Evolutionary conservation across 2,797 vertebrate species (phyloP), one percentile per base, ranked within the genome.

Genomic region (Tadarida brasiliensis): DNA sequence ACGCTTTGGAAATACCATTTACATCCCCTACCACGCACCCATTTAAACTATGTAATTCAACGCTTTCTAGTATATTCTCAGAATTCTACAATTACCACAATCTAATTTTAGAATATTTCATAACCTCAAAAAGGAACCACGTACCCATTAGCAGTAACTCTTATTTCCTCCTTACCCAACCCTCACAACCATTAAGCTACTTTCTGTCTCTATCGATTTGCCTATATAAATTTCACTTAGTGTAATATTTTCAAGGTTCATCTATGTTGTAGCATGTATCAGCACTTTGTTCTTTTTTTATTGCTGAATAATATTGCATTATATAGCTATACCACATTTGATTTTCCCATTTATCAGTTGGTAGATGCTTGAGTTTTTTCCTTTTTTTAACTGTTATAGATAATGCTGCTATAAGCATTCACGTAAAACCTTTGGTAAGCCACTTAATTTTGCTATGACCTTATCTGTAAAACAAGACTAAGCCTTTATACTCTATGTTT

Each of bases 21-120:
- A 67, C 7, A 56, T 11, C 11, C 11, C 17, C 39, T 85, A 35
- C 39, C 1, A 33, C 63, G 68, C 30, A 87, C 33, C 16, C 15
- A 71, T 51, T 94, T 74, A 51, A 89, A 70, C 49, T 51, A 12
- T 70, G 51, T 8, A 70, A 35, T 35, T 71, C 65, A 71, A 5
- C 44, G 44, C 17, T 47, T 94, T 84, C 20, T 76, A 61, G 24
- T 47, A 19, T 74, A 76, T 87, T 74, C 56, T 47, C 65, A 80
- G 54, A 94, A 92, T 61, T 81, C 33, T 11, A 91, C 26, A 74
- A 82, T 84, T 26, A 77, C 30, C 11, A 19, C 8, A 78, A 22
- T 94, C 17, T 95, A 44, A 81, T 84, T 54, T 90, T 76, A 77
- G n/a, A 49, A 35, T 22, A 61, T 90, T 70, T 88, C 20, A 51